These are phyloP conservation scores for Drosophila navojoa DNA, from an alignment of 1,140 invertebrate genomes.

Conservation along the genomic window DNA sequence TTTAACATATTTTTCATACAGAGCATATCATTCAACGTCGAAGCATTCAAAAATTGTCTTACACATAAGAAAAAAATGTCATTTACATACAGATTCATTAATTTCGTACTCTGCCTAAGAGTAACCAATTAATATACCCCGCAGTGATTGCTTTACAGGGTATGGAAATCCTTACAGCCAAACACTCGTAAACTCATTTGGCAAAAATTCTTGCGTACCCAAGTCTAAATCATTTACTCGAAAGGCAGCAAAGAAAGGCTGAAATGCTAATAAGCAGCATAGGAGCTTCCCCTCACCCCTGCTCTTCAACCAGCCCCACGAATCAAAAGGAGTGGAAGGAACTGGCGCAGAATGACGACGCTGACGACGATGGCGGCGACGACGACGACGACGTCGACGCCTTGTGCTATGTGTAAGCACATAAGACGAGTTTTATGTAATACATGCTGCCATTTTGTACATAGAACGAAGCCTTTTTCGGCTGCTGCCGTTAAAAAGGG, in stretches of 20 bases:
- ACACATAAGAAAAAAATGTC: too few species aligned
- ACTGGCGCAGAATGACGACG: conserved; percentile 3
- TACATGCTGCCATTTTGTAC: conserved; percentile 72
- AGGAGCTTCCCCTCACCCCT: conserved; percentile 13
- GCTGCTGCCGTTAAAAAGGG: conserved; percentile 56
- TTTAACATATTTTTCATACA: too few species aligned
- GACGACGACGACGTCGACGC: conserved; percentile 1
- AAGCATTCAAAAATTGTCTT: too few species aligned
- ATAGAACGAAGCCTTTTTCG: conserved; percentile 76
- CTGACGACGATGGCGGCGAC: background rate
- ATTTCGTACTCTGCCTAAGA: too few species aligned
- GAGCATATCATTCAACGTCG: too few species aligned
- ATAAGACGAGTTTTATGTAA: conserved; percentile 75
- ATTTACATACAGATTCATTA: too few species aligned
- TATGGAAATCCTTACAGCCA: conserved; percentile 62
- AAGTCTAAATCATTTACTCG: conserved; percentile 76
- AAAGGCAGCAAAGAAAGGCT: conserved; percentile 73
- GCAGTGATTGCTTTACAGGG: background rate
- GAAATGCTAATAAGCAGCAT: conserved; percentile 79
- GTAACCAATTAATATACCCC: background rate
- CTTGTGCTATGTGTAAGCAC: conserved; percentile 57
- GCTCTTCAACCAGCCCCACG: background rate
- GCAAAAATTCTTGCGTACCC: conserved; percentile 51
- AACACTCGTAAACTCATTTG: conserved; percentile 82
- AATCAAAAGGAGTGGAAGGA: background rate